Percentiles rank a stretch among this genome's conserved stretches.
Conservation (phyloP, 2,113 vertebrate species). For the Arothron firmamentum region DNA sequence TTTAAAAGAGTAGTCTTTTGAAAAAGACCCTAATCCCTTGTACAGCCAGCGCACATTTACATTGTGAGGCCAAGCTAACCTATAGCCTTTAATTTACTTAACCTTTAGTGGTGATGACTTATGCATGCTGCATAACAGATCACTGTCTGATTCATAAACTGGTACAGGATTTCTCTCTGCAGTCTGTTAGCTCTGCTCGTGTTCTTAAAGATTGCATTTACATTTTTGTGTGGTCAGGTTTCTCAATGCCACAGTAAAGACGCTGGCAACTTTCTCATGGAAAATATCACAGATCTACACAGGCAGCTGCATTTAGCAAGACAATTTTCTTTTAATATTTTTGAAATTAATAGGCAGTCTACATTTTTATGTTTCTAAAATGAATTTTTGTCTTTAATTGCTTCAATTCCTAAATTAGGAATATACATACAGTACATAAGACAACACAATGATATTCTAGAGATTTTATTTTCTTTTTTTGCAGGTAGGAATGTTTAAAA, state of each 20-base stretch:
- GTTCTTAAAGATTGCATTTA: slow-evolving; percentile 8
- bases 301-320: neutral
- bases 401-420: neutral
- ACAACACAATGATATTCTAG: too few relatives aligned
- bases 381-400: neutral
- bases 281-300: neutral
- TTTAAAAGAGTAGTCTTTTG: slow-evolving; percentile 39
- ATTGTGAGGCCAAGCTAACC: slow-evolving; percentile 11
- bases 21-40: slow-evolving; percentile 51
- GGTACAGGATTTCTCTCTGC: slow-evolving; percentile 5
- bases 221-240: slow-evolving; percentile 20
- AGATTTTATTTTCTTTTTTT: slow-evolving; percentile 8
- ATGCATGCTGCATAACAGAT: too few relatives aligned
- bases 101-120: neutral
- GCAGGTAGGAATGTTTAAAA: neutral
- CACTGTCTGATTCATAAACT: too few relatives aligned
- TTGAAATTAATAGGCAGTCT: neutral
- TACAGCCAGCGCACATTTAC: slow-evolving; percentile 28
- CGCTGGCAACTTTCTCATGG: slow-evolving; percentile 45
- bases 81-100: neutral
- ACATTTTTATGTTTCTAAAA: neutral
- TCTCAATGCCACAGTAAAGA: slow-evolving; percentile 43
- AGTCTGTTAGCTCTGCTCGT: slow-evolving; percentile 17
- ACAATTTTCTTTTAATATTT: neutral
- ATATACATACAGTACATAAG: too few relatives aligned